Evolutionary conservation across 2,113 vertebrate species (phyloP).

Genomic region (Taxidea taxus): DNA sequence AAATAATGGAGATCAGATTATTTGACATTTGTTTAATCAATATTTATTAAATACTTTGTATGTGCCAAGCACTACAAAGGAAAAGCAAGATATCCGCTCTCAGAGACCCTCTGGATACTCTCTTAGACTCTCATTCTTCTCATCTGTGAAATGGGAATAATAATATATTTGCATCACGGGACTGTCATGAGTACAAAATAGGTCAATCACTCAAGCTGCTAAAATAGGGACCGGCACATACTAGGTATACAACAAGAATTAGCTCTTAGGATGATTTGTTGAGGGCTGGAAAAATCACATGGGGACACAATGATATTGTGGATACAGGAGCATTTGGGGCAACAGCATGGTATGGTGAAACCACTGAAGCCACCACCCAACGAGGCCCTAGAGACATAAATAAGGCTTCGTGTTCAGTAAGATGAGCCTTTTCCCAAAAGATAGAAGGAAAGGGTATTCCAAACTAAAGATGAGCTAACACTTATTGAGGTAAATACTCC

Average conservation of each 20-base stretch:
- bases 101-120: not conserved
- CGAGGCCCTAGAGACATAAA: not conserved
- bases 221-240: not conserved
- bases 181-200: not conserved
- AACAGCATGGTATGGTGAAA: rapidly evolving
- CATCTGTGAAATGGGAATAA: not conserved
- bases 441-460: not conserved
- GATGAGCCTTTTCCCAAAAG: not conserved
- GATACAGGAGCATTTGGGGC: not conserved
- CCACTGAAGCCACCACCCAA: rapidly evolving
- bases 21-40: not conserved
- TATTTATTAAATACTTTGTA: not conserved
- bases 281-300: not conserved
- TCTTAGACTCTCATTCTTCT: not conserved
- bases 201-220: not conserved
- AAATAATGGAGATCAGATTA: not conserved
- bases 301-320: rapidly evolving
- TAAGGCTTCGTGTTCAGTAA: not conserved
- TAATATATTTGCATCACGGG: not conserved
- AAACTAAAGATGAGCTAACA: not conserved
- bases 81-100: rapidly evolving
- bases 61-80: not conserved
- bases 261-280: not conserved
- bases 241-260: not conserved
- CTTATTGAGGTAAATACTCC: too few relatives aligned